A percentile compares a stretch with the other conserved stretches of the same genome.
phyloP scores from a whole-genome alignment of 2,888 invertebrate genomes.

The Dryomyza anilis region DNA sequence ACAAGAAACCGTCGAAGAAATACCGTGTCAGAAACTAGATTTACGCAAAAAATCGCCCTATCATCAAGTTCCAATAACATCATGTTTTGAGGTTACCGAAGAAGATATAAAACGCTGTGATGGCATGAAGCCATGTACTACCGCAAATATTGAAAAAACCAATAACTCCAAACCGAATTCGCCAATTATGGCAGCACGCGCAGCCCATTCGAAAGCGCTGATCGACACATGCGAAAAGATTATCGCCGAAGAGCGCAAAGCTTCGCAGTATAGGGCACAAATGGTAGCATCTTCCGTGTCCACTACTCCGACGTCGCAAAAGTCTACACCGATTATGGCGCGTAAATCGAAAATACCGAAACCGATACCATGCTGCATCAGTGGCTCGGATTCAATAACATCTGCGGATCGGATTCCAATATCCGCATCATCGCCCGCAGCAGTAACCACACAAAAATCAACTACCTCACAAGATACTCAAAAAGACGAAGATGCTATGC shows the following conservation, averaged over 20 bases:
- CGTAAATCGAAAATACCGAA: conserved; percentile 51
- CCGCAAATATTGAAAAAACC: too few species aligned
- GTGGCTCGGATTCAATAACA: conserved; percentile 46
- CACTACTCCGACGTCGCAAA: conserved; percentile 17
- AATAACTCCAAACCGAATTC: conserved; percentile 39
- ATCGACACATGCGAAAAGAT: conserved; percentile 54
- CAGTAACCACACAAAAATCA: not conserved
- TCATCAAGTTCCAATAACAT: conserved; percentile 43
- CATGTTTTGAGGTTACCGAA: conserved; percentile 43
- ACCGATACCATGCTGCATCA: conserved; percentile 45
- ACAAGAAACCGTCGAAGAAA: conserved; percentile 42
- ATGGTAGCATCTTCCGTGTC: conserved; percentile 45
- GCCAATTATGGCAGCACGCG: conserved; percentile 45
- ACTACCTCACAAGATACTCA: not conserved
- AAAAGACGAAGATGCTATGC: conserved; percentile 42
- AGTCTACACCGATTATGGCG: conserved; percentile 35
- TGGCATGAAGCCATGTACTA: conserved; percentile 22
- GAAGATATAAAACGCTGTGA: conserved; percentile 45
- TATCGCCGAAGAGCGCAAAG: conserved; percentile 53
- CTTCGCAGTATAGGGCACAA: conserved; percentile 45
- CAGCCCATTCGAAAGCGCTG: conserved; percentile 51
- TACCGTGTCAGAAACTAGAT: conserved; percentile 50
- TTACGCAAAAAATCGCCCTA: conserved; percentile 36
- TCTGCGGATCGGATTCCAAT: conserved; percentile 39
- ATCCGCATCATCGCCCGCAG: not conserved